Evolutionary conservation across 1,140 invertebrate species (phyloP).

Genomic region (Lasioglossum baleicum): DNA sequence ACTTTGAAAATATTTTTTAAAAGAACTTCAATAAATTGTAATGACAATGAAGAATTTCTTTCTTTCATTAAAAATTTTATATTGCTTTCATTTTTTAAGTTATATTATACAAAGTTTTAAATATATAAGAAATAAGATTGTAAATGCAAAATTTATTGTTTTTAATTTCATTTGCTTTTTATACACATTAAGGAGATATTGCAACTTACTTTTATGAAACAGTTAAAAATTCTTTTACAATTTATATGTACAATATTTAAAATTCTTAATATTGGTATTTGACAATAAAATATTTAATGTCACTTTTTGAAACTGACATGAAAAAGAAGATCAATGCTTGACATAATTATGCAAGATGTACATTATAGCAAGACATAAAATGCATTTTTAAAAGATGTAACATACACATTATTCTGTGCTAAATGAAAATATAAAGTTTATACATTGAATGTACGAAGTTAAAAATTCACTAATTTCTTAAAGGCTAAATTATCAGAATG

Average conservation of each 20-base stretch:
- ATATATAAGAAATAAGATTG: conserved; percentile 38
- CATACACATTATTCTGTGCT: conserved; percentile 31
- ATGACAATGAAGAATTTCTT: too few relatives aligned
- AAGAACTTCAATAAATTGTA: too few relatives aligned
- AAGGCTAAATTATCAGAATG: conserved; percentile 51
- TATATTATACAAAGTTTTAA: too few relatives aligned
- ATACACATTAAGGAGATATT: too few relatives aligned
- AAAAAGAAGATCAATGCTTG: conserved; percentile 24
- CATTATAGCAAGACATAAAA: conserved; percentile 44
- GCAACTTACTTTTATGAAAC: conserved; percentile 50
- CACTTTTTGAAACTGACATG: conserved; percentile 17
- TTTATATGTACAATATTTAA: conserved; percentile 52
- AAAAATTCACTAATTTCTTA: conserved; percentile 55
- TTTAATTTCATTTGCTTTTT: too few relatives aligned
- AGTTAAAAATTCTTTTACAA: conserved; percentile 50
- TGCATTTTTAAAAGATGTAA: conserved; percentile 38
- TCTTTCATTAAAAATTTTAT: too few relatives aligned
- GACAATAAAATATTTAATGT: conserved; percentile 36
- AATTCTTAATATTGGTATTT: conserved; percentile 24
- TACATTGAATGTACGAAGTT: conserved; percentile 49
- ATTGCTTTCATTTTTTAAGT: too few relatives aligned
- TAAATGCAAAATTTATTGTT: conserved; percentile 55
- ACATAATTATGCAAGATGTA: conserved; percentile 31
- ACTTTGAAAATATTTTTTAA: too few relatives aligned
- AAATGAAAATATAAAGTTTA: conserved; percentile 56